These are phyloP conservation scores for Hestina assimilis DNA, from an alignment of 1,140 invertebrate genomes.

Conservation along the genomic window DNA sequence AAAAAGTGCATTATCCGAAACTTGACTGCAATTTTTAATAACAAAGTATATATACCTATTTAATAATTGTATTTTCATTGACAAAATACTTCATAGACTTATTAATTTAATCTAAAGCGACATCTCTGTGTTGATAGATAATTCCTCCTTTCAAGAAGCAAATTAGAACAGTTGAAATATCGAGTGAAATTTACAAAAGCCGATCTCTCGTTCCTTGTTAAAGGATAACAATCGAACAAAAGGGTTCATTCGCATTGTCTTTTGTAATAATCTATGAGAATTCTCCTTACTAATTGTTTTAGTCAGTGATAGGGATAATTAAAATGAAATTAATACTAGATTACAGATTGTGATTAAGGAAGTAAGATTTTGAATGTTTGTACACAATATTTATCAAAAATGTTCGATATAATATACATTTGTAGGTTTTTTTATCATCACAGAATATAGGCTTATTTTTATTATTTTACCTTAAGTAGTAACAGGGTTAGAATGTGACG, in stretches of 20 bases:
- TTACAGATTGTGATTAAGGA: too few relatives aligned
- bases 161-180: conserved; percentile 9
- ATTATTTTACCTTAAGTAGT: too few relatives aligned
- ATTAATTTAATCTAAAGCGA: not conserved
- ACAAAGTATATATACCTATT: too few relatives aligned
- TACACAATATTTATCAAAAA: too few relatives aligned
- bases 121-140: not conserved
- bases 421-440: too few relatives aligned
- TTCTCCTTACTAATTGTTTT: not conserved
- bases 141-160: conserved; percentile 7
- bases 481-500: too few relatives aligned
- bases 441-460: too few relatives aligned
- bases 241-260: conserved; percentile 20
- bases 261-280: conserved; percentile 12
- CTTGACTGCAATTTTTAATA: too few relatives aligned
- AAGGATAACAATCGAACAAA: conserved; percentile 17
- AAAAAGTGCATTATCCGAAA: too few relatives aligned
- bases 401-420: too few relatives aligned
- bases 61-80: too few relatives aligned
- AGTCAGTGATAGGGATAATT: conserved; percentile 4
- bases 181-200: conserved; percentile 8
- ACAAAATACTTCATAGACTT: not conserved
- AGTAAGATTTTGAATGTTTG: too few relatives aligned
- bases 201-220: conserved; percentile 9
- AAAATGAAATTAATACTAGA: not conserved